phyloP scores from a whole-genome alignment of 2,888 invertebrate genomes.

The Drosophila maculinotata region DNA sequence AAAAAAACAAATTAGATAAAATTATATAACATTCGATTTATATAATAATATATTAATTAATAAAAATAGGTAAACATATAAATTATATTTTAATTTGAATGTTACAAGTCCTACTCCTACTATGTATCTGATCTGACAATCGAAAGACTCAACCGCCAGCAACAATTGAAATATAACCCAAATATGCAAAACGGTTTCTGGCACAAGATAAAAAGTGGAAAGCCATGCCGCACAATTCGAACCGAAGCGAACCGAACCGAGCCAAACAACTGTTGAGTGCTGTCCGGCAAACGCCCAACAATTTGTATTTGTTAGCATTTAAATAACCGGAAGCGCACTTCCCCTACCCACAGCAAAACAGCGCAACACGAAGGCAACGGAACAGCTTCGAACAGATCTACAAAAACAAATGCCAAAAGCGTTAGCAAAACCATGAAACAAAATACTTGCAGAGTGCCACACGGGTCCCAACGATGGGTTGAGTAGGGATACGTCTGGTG shows the following conservation, averaged over 20 bases:
- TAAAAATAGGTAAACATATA: too few species aligned
- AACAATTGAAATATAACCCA: constrained; percentile 61
- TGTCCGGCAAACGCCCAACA: constrained; percentile 64
- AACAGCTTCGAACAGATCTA: constrained; percentile 44
- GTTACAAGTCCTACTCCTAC: too few species aligned
- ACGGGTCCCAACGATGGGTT: constrained; percentile 3
- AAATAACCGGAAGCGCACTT: constrained; percentile 75
- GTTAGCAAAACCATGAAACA: constrained; percentile 39
- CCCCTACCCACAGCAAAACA: constrained; percentile 27
- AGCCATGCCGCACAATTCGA: constrained; percentile 37
- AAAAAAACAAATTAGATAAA: too few species aligned
- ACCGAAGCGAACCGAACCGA: constrained; percentile 23
- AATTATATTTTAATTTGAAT: too few species aligned
- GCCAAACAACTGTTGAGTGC: constrained; percentile 76
- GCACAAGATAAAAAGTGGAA: constrained; percentile 42
- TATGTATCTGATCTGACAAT: not conserved
- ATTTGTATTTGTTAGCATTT: constrained; percentile 79
- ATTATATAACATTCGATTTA: too few species aligned
- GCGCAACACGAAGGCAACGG: constrained; percentile 28
- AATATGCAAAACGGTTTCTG: constrained; percentile 54
- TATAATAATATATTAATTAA: too few species aligned
- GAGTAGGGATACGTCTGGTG: not conserved
- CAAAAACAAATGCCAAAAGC: constrained; percentile 45
- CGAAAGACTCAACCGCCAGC: not conserved
- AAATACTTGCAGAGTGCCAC: constrained; percentile 41